Base-by-base conservation (phyloP, 1,140 invertebrate species). In the Scaptomyza pallida region DNA sequence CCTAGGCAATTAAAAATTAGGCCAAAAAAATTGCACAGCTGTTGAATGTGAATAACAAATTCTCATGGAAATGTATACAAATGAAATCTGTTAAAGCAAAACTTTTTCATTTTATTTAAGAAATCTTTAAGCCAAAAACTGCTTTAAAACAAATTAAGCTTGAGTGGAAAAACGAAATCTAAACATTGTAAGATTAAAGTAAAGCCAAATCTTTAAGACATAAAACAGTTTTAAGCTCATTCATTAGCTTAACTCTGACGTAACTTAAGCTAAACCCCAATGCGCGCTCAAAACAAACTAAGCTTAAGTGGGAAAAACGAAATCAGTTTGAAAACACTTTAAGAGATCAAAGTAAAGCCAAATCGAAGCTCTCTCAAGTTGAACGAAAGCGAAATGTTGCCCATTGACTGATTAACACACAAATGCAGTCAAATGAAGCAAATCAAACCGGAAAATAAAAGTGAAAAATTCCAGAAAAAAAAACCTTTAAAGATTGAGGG, bases 391-490 rank as follows among this genome's bases (percentile, higher is more conserved):
- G 9, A 30, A 30, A 9, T 8, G 8, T 5, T 61, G 67, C 55
- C 65, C 51, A 57, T 41, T 79, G 61, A 85, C 68, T 86, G 80
- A 85, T 81, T 86, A 81, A 80, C 73, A 80, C 80, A 74, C 45
- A 85, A 85, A 80, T 30, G 60, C 63, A 73, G 44, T 51, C 79
- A 75, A 50, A 64, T 82, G 75, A 72, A 75, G 71, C 79, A 35
- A 44, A 48, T 59, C 64, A 51, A 65, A 60, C 48, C 23, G 50
- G 21, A 69, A 60, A 60, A 48, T 33, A 62, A 70, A 60, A 47
- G 19, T 63, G 9, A 63, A 57, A 50, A 57, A 50, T 50, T 16
- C 43, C 15, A 57, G 51, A 41, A 48, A 10, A 16, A 9, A 0
- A 15, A 40, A 13, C 2, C 19, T 19, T 8, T 33, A 6, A 30